These are phyloP conservation scores for Ctenomys sociabilis DNA, from an alignment of 2,113 vertebrate species.

Conservation along the genomic window DNA sequence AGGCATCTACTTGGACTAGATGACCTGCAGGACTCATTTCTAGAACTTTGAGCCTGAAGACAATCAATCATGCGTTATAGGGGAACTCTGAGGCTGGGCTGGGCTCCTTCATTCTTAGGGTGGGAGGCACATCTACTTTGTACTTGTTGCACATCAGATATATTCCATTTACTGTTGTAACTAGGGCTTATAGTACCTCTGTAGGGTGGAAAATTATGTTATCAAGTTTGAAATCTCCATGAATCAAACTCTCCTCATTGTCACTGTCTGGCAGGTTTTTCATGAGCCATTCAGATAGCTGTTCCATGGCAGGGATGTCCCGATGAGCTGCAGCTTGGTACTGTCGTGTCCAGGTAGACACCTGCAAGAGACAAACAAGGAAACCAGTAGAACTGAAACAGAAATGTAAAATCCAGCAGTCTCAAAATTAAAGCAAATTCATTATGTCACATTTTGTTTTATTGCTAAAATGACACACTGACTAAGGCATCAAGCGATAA, in stretches of 20 bases:
- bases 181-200: slow-evolving; percentile 86
- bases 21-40: background rate
- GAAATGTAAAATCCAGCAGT: background rate
- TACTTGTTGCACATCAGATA: background rate
- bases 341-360: slow-evolving; percentile 94
- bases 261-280: slow-evolving; percentile 90
- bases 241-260: slow-evolving; percentile 90
- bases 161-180: background rate
- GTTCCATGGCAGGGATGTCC: slow-evolving; percentile 91
- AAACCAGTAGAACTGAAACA: background rate
- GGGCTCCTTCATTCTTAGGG: background rate
- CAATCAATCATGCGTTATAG: background rate
- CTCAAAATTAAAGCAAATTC: slow-evolving; percentile 38
- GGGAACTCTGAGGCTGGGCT: too few relatives aligned
- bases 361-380: slow-evolving; percentile 84
- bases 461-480: background rate
- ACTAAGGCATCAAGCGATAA: background rate
- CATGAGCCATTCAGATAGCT: slow-evolving; percentile 92
- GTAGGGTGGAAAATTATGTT: slow-evolving; percentile 95
- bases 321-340: slow-evolving; percentile 90
- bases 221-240: slow-evolving; percentile 94
- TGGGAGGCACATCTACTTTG: background rate
- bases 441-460: background rate
- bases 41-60: background rate
- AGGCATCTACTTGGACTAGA: background rate